Evolutionary conservation across 2,113 vertebrate species (phyloP), one percentile per base, ranked within the genome.

Genomic region (Notarius quadriscutis): DNA sequence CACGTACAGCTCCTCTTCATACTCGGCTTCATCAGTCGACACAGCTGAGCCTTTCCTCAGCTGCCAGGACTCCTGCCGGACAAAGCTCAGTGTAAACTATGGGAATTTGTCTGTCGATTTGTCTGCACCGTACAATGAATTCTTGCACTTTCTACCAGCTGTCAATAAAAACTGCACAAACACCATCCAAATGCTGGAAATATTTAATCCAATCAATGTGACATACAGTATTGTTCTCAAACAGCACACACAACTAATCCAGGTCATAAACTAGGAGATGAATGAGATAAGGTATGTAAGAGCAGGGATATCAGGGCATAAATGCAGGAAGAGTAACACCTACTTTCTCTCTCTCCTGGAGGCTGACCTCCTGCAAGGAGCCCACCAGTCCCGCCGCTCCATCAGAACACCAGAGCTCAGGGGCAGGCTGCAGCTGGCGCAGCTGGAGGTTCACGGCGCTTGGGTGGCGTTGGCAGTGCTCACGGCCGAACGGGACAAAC

Each of bases 381-480:
- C 98, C 98, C 91, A 98, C 97, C 90, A 99, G 91, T 77, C 98
- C 97, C 0, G 97, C 97, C 2, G 97, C 97, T 63, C 98, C 97
- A 80, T 99, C 98, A 48, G 98, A 98, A 18, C 97, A 97, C 97
- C 98, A 98, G 89, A 99, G 95, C 92, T 99, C 98, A 4, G 98
- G 98, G 55, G 97, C 98, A 1, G 98, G 98, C 94, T 98, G 98
- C 87, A 99, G 97, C 94, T 97, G 97, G 88, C 97, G 95, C 91
- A 99, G 97, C 94, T 99, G 98, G 92, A 99, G 96, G 92, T 96
- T 98, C 91, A 98, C 95, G 83, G 97, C 97, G 91, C 97, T 98
- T 91, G 98, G 98, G 93, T 99, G 98, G 94, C 97, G 96, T 94
- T 95, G 97, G 96, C 97, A 98, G 95, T 98, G 97, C 93, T 98